Conservation (phyloP, 2,797 vertebrate species). For the Labeo calbasu region DNA sequence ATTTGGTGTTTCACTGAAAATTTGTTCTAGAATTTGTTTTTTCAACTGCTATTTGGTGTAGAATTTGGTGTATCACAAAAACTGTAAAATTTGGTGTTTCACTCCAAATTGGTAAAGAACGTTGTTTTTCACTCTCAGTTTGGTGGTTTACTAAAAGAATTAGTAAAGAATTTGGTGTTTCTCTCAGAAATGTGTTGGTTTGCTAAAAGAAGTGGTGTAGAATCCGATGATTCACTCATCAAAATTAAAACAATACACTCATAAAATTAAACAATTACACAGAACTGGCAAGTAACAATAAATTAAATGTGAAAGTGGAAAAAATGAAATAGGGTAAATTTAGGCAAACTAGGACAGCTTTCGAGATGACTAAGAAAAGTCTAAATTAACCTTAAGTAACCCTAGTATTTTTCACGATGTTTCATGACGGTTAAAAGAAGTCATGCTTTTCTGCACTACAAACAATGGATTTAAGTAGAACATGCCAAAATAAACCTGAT, state of each 20-base stretch:
- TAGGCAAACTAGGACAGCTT: too few relatives aligned
- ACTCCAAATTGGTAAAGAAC: too few relatives aligned
- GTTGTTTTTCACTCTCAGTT: background rate
- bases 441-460: background rate
- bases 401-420: too few relatives aligned
- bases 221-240: background rate
- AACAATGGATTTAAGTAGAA: conserved; percentile 11
- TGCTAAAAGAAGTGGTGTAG: too few relatives aligned
- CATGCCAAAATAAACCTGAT: background rate
- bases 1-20: background rate
- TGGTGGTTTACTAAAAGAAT: too few relatives aligned
- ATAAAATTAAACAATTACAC: background rate
- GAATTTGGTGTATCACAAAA: background rate
- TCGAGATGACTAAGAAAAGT: background rate
- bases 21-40: background rate
- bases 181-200: too few relatives aligned
- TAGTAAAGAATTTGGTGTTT: background rate
- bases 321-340: background rate
- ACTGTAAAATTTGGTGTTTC: too few relatives aligned
- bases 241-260: too few relatives aligned
- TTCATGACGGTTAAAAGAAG: background rate
- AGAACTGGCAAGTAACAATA: background rate
- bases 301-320: background rate
- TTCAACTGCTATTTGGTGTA: background rate
- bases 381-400: background rate